Evolutionary conservation across 2,888 invertebrate species (phyloP).

Genomic region (Ennomos erosarius): DNA sequence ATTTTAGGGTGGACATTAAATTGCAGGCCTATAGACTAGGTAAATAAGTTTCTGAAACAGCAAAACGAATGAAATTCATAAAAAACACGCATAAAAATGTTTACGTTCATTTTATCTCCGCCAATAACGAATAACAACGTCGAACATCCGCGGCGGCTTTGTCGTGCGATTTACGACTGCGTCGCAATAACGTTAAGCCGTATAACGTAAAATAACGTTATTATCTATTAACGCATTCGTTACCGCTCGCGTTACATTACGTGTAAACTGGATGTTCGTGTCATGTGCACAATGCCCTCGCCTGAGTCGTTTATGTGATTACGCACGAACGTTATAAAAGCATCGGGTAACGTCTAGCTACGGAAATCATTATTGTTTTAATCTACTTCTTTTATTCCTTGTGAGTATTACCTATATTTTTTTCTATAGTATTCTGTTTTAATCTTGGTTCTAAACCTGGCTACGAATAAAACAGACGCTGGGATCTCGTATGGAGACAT

Average conservation of each 20-base stretch:
- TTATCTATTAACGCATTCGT: constrained; percentile 24
- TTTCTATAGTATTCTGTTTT: too few relatives aligned
- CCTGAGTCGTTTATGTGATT: not conserved
- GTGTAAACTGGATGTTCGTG: constrained; percentile 11
- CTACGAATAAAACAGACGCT: too few relatives aligned
- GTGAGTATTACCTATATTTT: too few relatives aligned
- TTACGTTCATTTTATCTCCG: constrained; percentile 19
- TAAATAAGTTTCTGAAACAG: too few relatives aligned
- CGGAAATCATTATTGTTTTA: too few relatives aligned
- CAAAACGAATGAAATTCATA: not conserved
- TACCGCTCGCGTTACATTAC: constrained; percentile 9
- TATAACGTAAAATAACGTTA: constrained; percentile 19
- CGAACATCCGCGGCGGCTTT: constrained; percentile 11
- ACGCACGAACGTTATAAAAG: too few relatives aligned
- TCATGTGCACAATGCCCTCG: constrained; percentile 2
- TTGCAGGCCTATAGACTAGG: too few relatives aligned
- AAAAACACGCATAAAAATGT: constrained; percentile 10
- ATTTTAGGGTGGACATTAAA: too few relatives aligned
- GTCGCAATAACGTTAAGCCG: constrained; percentile 12
- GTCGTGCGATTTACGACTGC: constrained; percentile 19
- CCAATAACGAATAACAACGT: constrained; percentile 21
- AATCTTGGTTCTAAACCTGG: too few relatives aligned
- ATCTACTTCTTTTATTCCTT: too few relatives aligned
- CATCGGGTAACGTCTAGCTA: too few relatives aligned
- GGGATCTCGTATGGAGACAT: too few relatives aligned